phyloP scores from a whole-genome alignment of 2,113 vertebrate genomes.

The Phainopepla nitens region DNA sequence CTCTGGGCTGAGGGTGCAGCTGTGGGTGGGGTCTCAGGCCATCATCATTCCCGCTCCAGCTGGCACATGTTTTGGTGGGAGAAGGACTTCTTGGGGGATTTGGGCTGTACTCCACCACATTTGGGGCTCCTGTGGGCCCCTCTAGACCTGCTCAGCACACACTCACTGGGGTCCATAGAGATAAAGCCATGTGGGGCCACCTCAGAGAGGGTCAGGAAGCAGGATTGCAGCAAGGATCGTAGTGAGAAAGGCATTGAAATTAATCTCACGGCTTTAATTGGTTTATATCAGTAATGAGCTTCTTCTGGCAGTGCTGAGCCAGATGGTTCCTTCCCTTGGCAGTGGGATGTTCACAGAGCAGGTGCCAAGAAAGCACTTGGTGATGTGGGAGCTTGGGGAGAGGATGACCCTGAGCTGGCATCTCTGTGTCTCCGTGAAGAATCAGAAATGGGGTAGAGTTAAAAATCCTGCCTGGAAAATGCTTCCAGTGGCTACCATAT shows the following conservation, averaged over 20 bases:
- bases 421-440: not conserved
- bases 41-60: rapidly evolving
- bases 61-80: not conserved
- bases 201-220: not conserved
- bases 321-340: not conserved
- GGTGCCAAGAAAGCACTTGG: not conserved
- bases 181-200: not conserved
- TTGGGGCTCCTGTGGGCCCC: not conserved
- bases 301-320: not conserved
- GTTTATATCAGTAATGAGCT: not conserved
- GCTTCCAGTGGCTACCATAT: not conserved
- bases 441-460: not conserved
- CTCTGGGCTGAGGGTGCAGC: not conserved
- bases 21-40: not conserved
- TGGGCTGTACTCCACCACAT: rapidly evolving
- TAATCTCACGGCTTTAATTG: not conserved
- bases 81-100: not conserved
- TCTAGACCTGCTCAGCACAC: not conserved
- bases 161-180: rapidly evolving
- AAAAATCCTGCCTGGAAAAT: not conserved
- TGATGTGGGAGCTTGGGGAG: not conserved
- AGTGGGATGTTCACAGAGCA: rapidly evolving
- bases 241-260: not conserved
- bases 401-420: not conserved
- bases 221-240: not conserved